Conservation (phyloP, 2,113 vertebrate species). For the Rattus rattus region DNA sequence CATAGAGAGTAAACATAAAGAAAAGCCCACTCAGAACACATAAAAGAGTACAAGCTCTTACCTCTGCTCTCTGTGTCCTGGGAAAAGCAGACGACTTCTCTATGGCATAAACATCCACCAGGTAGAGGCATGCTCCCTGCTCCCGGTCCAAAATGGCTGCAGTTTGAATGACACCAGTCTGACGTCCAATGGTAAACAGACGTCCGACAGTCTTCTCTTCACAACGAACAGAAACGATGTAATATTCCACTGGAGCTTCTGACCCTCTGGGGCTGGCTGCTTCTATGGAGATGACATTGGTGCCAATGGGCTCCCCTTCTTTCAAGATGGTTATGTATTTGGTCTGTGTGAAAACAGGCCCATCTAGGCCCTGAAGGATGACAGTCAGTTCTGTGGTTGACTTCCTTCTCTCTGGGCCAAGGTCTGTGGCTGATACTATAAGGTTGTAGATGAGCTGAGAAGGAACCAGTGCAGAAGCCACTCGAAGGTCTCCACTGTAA, state of each 20-base stretch:
- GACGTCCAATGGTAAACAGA: slow-evolving; percentile 96
- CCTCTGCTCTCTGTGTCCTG: slow-evolving; percentile 95
- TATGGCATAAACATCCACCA: slow-evolving; percentile 97
- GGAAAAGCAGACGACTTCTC: slow-evolving; percentile 93
- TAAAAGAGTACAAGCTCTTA: slow-evolving; percentile 83
- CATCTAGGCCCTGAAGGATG: slow-evolving; percentile 93
- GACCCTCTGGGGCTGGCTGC: slow-evolving; percentile 92
- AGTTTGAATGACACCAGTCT: slow-evolving; percentile 93
- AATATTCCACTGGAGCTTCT: slow-evolving; percentile 93
- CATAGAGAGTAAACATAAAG: slow-evolving; percentile 10
- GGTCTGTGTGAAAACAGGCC: slow-evolving; percentile 96
- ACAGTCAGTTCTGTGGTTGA: slow-evolving; percentile 94
- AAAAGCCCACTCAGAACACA: slow-evolving; percentile 66
- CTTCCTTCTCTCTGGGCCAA: slow-evolving; percentile 92
- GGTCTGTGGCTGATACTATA: slow-evolving; percentile 94
- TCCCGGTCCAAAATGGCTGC: slow-evolving; percentile 97
- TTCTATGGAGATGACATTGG: slow-evolving; percentile 95
- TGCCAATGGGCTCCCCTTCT: slow-evolving; percentile 96
- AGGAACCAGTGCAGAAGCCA: slow-evolving; percentile 93
- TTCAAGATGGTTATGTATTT: slow-evolving; percentile 97
- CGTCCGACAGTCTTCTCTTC: slow-evolving; percentile 92
- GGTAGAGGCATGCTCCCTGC: slow-evolving; percentile 93
- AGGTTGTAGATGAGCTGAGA: slow-evolving; percentile 94
- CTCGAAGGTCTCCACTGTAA: slow-evolving; percentile 95
- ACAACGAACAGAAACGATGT: slow-evolving; percentile 94